Percentiles rank a stretch among this genome's conserved stretches.
Evolutionary conservation across 1,140 invertebrate genomes (phyloP).

Genomic region (Magallana ariakensis): DNA sequence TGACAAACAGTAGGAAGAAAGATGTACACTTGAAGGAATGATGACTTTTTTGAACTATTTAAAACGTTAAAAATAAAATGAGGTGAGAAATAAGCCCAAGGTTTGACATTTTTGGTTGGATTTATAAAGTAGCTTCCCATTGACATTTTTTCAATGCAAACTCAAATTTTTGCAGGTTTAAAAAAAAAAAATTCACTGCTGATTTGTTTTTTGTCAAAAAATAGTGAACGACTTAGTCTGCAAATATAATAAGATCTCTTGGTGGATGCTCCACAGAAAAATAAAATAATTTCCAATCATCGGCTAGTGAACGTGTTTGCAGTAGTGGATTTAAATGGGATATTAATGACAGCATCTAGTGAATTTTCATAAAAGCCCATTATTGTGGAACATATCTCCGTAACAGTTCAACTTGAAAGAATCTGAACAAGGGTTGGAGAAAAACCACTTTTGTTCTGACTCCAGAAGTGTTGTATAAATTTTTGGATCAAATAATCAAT

Average conservation of each 20-base stretch:
- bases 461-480: slow-evolving; percentile 5
- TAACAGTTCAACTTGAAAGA: neutral
- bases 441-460: neutral
- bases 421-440: neutral
- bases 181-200: no score
- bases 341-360: neutral
- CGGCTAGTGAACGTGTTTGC: neutral
- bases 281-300: neutral
- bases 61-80: neutral
- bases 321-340: neutral
- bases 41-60: neutral
- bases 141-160: neutral
- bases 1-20: neutral
- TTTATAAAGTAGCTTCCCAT: neutral
- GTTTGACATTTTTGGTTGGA: neutral
- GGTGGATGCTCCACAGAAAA: neutral
- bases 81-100: neutral
- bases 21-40: neutral
- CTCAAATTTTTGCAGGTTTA: no score
- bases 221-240: neutral
- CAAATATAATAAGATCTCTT: neutral
- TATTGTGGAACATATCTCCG: neutral
- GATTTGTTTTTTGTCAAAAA: neutral
- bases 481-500: slow-evolving; percentile 11
- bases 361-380: neutral